phyloP scores from a whole-genome alignment of 2,888 invertebrate genomes.

The Empis stercorea region DNA sequence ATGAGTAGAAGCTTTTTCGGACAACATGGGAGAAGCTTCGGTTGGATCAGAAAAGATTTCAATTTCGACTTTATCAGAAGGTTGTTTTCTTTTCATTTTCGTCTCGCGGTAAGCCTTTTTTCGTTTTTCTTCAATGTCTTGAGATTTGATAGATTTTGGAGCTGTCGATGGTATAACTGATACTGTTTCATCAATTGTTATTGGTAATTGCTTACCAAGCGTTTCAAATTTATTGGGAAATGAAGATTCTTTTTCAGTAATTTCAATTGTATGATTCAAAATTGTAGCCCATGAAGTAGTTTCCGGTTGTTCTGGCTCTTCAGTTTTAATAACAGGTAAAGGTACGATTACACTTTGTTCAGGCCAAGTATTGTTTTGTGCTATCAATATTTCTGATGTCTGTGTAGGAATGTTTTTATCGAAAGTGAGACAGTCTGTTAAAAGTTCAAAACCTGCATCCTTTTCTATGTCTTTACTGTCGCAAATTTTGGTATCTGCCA shows the following conservation, averaged over 20 bases:
- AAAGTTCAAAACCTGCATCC: too few relatives aligned
- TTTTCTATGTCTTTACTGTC: too few relatives aligned
- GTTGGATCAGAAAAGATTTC: too few relatives aligned
- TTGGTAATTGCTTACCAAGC: neutral
- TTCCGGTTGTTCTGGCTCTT: too few relatives aligned
- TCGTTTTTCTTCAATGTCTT: neutral
- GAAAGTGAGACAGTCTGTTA: too few relatives aligned
- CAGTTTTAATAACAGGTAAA: neutral
- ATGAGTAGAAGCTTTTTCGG: slow-evolving; percentile 3
- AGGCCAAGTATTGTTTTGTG: neutral
- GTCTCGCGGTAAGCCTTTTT: neutral
- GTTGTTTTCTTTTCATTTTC: slow-evolving; percentile 1
- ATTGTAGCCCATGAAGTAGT: slow-evolving; percentile 10
- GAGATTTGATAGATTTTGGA: too few relatives aligned
- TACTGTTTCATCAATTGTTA: neutral
- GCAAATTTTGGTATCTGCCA: neutral
- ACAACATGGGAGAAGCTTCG: neutral
- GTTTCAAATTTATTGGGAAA: too few relatives aligned
- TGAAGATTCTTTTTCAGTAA: neutral
- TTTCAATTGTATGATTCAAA: slow-evolving; percentile 3
- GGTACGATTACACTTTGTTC: neutral
- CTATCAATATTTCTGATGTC: neutral
- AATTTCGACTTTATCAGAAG: neutral
- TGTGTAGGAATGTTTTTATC: too few relatives aligned
- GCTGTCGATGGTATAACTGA: too few relatives aligned